A percentile compares a stretch with the other conserved stretches of the same genome.
phyloP scores from a whole-genome alignment of 2,797 vertebrate species.

The Siniperca scherzeri region DNA sequence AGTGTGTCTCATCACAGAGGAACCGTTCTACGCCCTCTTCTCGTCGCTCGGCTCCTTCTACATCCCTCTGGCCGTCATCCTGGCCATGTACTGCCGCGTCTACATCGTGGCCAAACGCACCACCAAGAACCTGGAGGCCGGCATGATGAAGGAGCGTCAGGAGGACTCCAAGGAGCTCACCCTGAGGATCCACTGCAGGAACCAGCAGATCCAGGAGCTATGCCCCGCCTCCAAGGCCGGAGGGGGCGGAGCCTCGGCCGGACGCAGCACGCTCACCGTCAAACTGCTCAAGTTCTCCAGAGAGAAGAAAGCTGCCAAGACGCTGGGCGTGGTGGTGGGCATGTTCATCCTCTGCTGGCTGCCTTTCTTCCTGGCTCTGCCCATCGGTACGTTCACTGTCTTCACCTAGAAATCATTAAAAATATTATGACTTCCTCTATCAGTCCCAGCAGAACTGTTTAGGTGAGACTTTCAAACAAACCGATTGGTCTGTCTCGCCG shows the following conservation, averaged over 20 bases:
- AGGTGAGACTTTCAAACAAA: too few relatives aligned
- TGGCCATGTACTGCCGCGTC: slow-evolving; percentile 95
- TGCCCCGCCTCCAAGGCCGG: slow-evolving; percentile 61
- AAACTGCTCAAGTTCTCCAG: slow-evolving; percentile 96
- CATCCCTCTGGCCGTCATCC: slow-evolving; percentile 93
- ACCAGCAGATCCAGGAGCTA: slow-evolving; percentile 88
- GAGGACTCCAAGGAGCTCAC: slow-evolving; percentile 94
- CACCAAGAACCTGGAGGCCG: slow-evolving; percentile 95
- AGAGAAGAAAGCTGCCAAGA: slow-evolving; percentile 98
- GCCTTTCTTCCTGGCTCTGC: slow-evolving; percentile 95
- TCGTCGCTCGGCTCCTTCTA: slow-evolving; percentile 97
- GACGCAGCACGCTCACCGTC: slow-evolving; percentile 89
- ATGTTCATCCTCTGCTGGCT: slow-evolving; percentile 98
- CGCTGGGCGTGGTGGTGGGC: slow-evolving; percentile 95
- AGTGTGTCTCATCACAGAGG: slow-evolving; percentile 92
- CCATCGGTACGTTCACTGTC: slow-evolving; percentile 87
- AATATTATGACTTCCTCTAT: not conserved
- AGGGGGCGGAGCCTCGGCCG: slow-evolving; percentile 81
- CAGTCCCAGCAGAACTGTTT: too few relatives aligned
- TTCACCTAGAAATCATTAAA: too few relatives aligned
- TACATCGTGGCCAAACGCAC: slow-evolving; percentile 96
- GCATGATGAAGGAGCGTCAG: slow-evolving; percentile 92
- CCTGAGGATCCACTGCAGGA: slow-evolving; percentile 92
- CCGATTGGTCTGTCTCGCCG: too few relatives aligned
- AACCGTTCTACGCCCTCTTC: slow-evolving; percentile 95